phyloP scores from a whole-genome alignment of 1,140 invertebrate genomes.

The Grapholita molesta region DNA sequence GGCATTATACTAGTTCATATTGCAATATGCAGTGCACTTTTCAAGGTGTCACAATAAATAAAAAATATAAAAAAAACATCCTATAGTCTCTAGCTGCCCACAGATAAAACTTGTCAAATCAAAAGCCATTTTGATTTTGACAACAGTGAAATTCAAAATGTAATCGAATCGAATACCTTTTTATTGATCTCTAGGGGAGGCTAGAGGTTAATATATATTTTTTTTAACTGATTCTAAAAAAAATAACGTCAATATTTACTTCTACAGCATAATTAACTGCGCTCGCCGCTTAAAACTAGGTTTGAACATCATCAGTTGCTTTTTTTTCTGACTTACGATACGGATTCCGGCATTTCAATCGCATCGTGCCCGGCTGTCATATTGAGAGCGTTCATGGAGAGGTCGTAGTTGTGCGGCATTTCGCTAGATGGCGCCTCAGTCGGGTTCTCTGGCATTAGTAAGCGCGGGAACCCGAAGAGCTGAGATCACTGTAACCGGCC shows the following conservation, averaged over 20 bases:
- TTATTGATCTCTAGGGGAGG: neutral
- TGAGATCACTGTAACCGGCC: conserved; percentile 95
- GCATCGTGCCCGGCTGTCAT: conserved; percentile 68
- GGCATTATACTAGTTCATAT: neutral
- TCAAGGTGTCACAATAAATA: no score
- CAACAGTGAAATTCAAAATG: neutral
- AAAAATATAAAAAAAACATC: no score
- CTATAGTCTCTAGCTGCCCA: no score
- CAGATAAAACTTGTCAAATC: neutral
- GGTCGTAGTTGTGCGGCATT: conserved; percentile 72
- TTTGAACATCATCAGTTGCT: conserved; percentile 77
- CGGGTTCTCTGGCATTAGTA: conserved; percentile 75
- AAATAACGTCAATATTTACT: neutral
- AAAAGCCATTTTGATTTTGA: neutral
- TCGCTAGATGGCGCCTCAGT: conserved; percentile 69
- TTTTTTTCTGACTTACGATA: conserved; percentile 59
- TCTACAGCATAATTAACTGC: conserved; percentile 39
- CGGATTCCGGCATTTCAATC: conserved; percentile 74
- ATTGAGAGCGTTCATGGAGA: conserved; percentile 70
- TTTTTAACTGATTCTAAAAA: no score
- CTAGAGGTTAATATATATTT: no score
- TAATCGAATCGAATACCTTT: neutral
- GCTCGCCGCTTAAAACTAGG: conserved; percentile 53
- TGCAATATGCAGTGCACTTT: neutral
- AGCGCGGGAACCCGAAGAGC: conserved; percentile 78